Evolutionary conservation across 2,888 invertebrate species (phyloP), one percentile per base, ranked within the genome.

Genomic region (Pasiphila rectangulata): DNA sequence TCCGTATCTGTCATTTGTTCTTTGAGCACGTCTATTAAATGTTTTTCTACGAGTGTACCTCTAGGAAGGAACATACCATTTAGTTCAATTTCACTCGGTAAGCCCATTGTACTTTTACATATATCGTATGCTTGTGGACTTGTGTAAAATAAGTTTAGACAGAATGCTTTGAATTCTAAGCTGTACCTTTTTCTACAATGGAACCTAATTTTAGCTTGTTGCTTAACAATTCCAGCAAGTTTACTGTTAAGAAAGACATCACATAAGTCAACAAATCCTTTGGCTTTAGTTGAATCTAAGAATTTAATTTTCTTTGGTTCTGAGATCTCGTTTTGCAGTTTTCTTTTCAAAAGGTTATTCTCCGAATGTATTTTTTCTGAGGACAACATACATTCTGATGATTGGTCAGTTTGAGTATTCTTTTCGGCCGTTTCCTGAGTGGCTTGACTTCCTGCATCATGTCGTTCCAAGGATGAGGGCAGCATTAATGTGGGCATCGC

Each of bases 81-180:
- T 36, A 67, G 39, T 29, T 35, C 49, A 4, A 1, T 9, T 29
- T 27, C 15, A 41, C 51, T 20, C 3, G 65, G 66, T 4, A 63
- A 17, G 34, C 49, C 36, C 34, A 61, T 15, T 17, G 44, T 20
- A 10, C 24, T 32, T 46, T 53, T 43, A 12, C 65, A 37, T 25
- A 64, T 42, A n/a, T 30, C 38, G 45, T 64, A 66, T 4, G 54
- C 59, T 20, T 51, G 49, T 21, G 64, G 63, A 35, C 52, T 64
- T 10, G 15, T 37, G 35, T 58, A 56, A 21, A 60, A 64, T 25
- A 65, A 56, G 39, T 59, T 55, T 6, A 63, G 55, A 32, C 52
- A 57, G 36, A 57, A 56, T 5, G 49, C 32, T 15, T 51, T 56
- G 36, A 51, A 47, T 17, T 54, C 29, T 4, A 24, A 20, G 3